Evolutionary conservation across 1,140 invertebrate genomes (phyloP).

Genomic region (Drosophila seguyi): DNA sequence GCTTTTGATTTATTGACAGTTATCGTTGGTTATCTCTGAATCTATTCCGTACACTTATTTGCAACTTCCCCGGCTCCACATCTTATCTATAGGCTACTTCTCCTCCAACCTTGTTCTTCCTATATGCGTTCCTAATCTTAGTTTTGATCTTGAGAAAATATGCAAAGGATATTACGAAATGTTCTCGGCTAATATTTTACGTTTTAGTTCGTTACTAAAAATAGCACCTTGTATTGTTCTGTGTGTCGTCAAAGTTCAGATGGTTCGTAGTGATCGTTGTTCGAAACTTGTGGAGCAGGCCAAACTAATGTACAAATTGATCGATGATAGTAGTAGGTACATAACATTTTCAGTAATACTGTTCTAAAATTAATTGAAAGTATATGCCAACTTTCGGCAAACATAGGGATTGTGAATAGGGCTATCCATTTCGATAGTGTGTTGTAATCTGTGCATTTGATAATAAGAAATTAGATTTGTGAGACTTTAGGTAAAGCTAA

Average conservation of each 20-base stretch:
- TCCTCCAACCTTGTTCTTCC: constrained; percentile 15
- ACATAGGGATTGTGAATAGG: constrained; percentile 15
- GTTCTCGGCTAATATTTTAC: constrained; percentile 45
- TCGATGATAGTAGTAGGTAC: constrained; percentile 37
- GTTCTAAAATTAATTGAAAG: constrained; percentile 44
- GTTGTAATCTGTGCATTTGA: background rate
- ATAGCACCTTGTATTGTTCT: constrained; percentile 79
- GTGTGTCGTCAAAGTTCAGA: constrained; percentile 62
- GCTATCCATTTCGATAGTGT: constrained; percentile 1
- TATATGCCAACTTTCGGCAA: constrained; percentile 20
- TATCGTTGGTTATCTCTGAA: constrained; percentile 74
- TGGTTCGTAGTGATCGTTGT: constrained; percentile 63
- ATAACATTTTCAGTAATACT: constrained; percentile 58
- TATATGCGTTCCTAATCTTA: constrained; percentile 52
- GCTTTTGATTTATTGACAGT: constrained; percentile 82
- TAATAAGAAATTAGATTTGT: background rate
- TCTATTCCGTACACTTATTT: constrained; percentile 50
- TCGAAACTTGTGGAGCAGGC: constrained; percentile 47
- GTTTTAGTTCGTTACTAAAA: constrained; percentile 67
- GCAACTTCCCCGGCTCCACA: constrained; percentile 48
- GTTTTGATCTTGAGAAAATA: constrained; percentile 76
- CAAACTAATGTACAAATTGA: constrained; percentile 20
- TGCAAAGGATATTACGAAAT: constrained; percentile 60
- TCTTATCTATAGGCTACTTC: constrained; percentile 21
- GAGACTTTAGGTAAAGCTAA: constrained; percentile 15